Base-by-base conservation (phyloP, 2,113 vertebrate genomes). In the Miniopterus natalensis region DNA sequence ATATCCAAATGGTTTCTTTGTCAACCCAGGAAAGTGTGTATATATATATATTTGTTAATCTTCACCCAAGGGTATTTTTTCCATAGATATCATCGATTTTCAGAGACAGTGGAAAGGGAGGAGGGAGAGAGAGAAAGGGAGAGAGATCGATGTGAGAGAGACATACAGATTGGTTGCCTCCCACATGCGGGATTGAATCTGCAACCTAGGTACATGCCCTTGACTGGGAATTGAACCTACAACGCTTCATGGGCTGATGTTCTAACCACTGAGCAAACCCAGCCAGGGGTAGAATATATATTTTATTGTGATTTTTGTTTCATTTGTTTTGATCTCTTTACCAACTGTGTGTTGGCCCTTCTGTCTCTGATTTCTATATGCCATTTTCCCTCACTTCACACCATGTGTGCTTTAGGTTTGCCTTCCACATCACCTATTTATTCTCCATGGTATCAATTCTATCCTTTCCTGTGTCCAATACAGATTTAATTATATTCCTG, bases 251-350 rank as follows among this genome's bases (percentile, higher is more conserved):
- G 36, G 36, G 36, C 36, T 36, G 36, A 36, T 36, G 36, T 36
- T 36, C 36, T 36, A 36, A 36, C 36, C 36, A 36, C 36, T 36
- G 36, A 36, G 36, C 36, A 36, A 36, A 36, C 36, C 36, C 36
- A 36, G 36, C 36, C 36, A 36, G 36, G 36, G 36, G 2, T 83
- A 57, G 29, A 92, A 59, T 45, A 51, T 59, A 61, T 80, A 77
- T 74, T 77, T 42, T 55, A n/a, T 23, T 70, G 88, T 78, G 73
- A 75, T 45, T 87, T 87, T 85, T 68, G 45, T 74, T 78, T 40
- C 23, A 7, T 63, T 83, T 89, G 17, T 21, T 75, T 66, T 75
- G 49, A 8, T 74, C 36, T 94, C 25, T 86, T 95, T 13, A 83
- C 8, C 18, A 73, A 15, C 70, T n/a, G 20, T 78, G 23, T 42